Evolutionary conservation across 2,113 vertebrate species (phyloP).

Genomic region (Corythoichthys haematopterus): DNA sequence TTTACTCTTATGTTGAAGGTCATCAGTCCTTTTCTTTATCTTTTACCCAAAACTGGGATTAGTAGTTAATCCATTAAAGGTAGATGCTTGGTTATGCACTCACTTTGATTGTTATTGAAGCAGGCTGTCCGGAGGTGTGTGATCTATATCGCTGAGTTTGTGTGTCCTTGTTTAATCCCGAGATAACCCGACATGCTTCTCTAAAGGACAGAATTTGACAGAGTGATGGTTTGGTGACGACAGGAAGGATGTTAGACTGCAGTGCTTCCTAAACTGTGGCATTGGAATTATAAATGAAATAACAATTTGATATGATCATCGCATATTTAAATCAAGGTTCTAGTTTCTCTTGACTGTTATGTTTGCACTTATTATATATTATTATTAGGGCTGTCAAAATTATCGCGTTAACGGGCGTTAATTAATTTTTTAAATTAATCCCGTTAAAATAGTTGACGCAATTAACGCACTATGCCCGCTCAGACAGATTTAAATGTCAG

Average conservation of each 20-base stretch:
- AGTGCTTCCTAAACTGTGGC: neutral
- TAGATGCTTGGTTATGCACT: slow-evolving; percentile 49
- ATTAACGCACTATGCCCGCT: too few species aligned
- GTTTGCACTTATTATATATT: too few species aligned
- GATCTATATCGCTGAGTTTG: slow-evolving; percentile 11
- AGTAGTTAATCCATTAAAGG: slow-evolving; percentile 70
- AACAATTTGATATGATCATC: neutral
- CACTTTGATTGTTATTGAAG: slow-evolving; percentile 63
- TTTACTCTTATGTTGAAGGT: slow-evolving; percentile 58
- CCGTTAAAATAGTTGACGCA: too few species aligned
- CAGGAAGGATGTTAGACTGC: slow-evolving; percentile 1
- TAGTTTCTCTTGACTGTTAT: too few species aligned
- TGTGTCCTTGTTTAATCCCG: slow-evolving; percentile 54
- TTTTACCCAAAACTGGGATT: slow-evolving; percentile 61
- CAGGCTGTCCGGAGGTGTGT: slow-evolving; percentile 55
- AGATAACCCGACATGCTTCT: slow-evolving; percentile 53
- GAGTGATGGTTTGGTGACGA: slow-evolving; percentile 6
- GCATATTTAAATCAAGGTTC: neutral
- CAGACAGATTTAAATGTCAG: too few species aligned
- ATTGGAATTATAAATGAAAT: neutral
- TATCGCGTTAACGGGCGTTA: too few species aligned
- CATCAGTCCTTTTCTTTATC: slow-evolving; percentile 40
- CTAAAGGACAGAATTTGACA: slow-evolving; percentile 25
- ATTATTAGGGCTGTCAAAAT: too few species aligned
- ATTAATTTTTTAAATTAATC: too few species aligned